phyloP scores from a whole-genome alignment of 2,888 invertebrate species.

The Apamea epomidion region DNA sequence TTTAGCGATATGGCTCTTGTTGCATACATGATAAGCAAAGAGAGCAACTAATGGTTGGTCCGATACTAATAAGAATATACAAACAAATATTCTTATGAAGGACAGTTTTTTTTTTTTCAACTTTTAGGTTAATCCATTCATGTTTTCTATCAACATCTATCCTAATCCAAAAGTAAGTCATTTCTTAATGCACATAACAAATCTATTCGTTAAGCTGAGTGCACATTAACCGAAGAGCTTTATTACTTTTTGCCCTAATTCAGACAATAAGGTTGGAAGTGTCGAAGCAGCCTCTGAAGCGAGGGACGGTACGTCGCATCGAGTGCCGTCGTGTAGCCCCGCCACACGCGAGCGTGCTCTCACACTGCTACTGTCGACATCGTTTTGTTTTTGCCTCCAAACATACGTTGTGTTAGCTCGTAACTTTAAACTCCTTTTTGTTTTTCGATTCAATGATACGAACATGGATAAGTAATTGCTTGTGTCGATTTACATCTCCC shows the following conservation, averaged over 20 bases:
- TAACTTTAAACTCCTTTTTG: conserved; percentile 79
- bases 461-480: conserved; percentile 82
- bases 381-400: conserved; percentile 80
- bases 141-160: background rate
- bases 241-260: conserved; percentile 50
- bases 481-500: conserved; percentile 73
- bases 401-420: conserved; percentile 75
- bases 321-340: conserved; percentile 64
- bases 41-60: conserved; percentile 12
- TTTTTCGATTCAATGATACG: conserved; percentile 77
- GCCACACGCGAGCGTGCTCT: conserved; percentile 75
- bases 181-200: conserved; percentile 13
- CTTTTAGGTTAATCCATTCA: background rate
- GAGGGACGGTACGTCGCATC: conserved; percentile 40
- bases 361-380: conserved; percentile 78
- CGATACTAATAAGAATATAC: background rate
- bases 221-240: conserved; percentile 52
- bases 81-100: background rate
- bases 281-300: conserved; percentile 48
- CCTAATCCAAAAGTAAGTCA: background rate
- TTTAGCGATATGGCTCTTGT: conserved; percentile 32
- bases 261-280: conserved; percentile 54
- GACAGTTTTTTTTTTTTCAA: background rate
- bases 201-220: conserved; percentile 45
- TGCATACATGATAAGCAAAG: conserved; percentile 19